phyloP scores from a whole-genome alignment of 2,888 invertebrate species.

The Drosophila anomelani region DNA sequence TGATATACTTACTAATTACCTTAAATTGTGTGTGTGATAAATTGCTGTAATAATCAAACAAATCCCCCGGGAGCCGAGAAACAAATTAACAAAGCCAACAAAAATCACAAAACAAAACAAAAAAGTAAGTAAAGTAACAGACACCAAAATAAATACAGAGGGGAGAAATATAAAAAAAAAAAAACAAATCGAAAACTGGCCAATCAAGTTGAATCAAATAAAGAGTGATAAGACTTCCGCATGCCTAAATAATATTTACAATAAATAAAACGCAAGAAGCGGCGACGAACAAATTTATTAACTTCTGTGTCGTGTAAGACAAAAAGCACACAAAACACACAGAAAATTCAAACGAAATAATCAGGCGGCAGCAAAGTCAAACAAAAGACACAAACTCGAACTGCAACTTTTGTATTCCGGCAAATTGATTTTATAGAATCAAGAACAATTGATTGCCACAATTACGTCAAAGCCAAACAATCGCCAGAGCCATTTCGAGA shows the following conservation, averaged over 20 bases:
- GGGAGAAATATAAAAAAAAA: slow-evolving; percentile 7
- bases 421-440: slow-evolving; percentile 17
- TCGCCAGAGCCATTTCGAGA: slow-evolving; percentile 51
- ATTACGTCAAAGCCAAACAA: slow-evolving; percentile 55
- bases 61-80: slow-evolving; percentile 12
- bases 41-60: slow-evolving; percentile 46
- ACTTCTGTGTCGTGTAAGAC: slow-evolving; percentile 40
- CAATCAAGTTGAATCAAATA: slow-evolving; percentile 59
- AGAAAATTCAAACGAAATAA: not conserved
- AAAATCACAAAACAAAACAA: not conserved
- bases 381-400: slow-evolving; percentile 38
- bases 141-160: slow-evolving; percentile 24
- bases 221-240: slow-evolving; percentile 75
- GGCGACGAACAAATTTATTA: slow-evolving; percentile 37
- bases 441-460: slow-evolving; percentile 68
- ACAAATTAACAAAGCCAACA: slow-evolving; percentile 19
- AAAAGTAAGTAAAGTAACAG: slow-evolving; percentile 54
- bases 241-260: slow-evolving; percentile 73
- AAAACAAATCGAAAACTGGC: slow-evolving; percentile 56
- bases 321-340: slow-evolving; percentile 19
- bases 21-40: slow-evolving; percentile 60
- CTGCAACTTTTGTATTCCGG: slow-evolving; percentile 30
- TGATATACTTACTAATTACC: slow-evolving; percentile 63
- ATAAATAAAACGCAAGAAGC: slow-evolving; percentile 56
- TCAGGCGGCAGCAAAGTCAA: slow-evolving; percentile 7